These are phyloP conservation scores for Mugil cephalus DNA, from an alignment of 2,113 vertebrate species.

Conservation along the genomic window DNA sequence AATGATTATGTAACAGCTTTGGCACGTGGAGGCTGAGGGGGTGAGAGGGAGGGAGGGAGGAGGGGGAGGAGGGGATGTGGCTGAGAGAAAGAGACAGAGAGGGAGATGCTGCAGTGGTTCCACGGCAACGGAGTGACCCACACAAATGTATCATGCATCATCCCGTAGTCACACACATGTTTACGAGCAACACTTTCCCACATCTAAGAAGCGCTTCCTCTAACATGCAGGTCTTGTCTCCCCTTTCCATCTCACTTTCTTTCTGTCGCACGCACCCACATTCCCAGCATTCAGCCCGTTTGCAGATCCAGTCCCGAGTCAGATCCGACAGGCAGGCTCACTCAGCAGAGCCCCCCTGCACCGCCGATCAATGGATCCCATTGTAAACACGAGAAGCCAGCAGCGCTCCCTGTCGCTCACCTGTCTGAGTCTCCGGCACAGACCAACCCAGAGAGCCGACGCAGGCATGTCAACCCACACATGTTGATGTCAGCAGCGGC, in stretches of 20 bases:
- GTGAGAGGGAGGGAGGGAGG: slow-evolving; percentile 38
- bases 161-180: neutral
- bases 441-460: slow-evolving; percentile 47
- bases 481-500: slow-evolving; percentile 49
- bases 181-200: slow-evolving; percentile 8
- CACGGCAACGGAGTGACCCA: slow-evolving; percentile 37
- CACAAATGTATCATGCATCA: slow-evolving; percentile 10
- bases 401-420: slow-evolving; percentile 56
- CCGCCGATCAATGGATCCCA: slow-evolving; percentile 38
- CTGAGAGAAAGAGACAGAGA: slow-evolving; percentile 23
- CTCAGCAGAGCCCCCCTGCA: slow-evolving; percentile 32
- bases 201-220: neutral
- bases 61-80: neutral
- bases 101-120: slow-evolving; percentile 57
- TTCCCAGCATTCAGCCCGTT: neutral
- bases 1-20: slow-evolving; percentile 66
- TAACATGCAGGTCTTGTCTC: neutral
- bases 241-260: neutral
- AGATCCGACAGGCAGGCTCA: slow-evolving; percentile 11
- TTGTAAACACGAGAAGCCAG: slow-evolving; percentile 57
- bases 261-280: slow-evolving; percentile 4
- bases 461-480: slow-evolving; percentile 51
- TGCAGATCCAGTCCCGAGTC: slow-evolving; percentile 23
- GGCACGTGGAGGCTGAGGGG: slow-evolving; percentile 35
- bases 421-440: slow-evolving; percentile 70